These are phyloP conservation scores for Drosophila anceps DNA, from an alignment of 2,888 invertebrate genomes.

Conservation along the genomic window DNA sequence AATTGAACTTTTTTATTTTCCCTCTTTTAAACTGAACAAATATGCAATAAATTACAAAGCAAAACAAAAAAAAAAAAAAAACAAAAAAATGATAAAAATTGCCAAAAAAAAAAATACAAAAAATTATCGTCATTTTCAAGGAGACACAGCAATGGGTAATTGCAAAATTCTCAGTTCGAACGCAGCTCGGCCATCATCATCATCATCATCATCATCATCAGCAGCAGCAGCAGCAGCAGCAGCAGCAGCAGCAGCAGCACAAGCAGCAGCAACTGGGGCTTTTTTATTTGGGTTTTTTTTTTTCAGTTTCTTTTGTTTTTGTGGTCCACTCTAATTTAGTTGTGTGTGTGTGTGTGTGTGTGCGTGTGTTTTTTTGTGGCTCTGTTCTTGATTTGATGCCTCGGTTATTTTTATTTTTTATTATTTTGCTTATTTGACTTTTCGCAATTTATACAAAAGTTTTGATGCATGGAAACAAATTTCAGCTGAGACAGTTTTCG, in stretches of 20 bases:
- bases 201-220: background rate
- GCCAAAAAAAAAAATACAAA: conserved; percentile 20
- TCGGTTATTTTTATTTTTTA: conserved; percentile 20
- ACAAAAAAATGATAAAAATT: conserved; percentile 22
- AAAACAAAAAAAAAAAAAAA: conserved; percentile 20
- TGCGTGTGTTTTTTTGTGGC: conserved; percentile 14
- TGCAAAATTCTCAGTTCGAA: conserved; percentile 54
- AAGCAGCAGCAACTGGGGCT: conserved; percentile 42
- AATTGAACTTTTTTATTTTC: conserved; percentile 38
- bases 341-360: conserved; percentile 9
- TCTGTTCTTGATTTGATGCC: conserved; percentile 42
- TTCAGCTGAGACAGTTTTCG: conserved; percentile 7
- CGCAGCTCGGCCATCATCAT: conserved; percentile 29
- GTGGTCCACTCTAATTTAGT: conserved; percentile 33
- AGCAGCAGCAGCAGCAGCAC: conserved; percentile 7
- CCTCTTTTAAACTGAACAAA: conserved; percentile 31
- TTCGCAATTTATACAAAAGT: conserved; percentile 17
- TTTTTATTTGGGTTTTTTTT: conserved; percentile 30
- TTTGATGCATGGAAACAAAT: background rate
- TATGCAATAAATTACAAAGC: conserved; percentile 69
- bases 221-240: conserved; percentile 19
- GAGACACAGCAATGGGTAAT: conserved; percentile 51
- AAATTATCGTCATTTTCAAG: conserved; percentile 53
- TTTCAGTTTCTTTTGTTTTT: conserved; percentile 19
- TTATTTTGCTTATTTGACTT: conserved; percentile 11